Conservation (phyloP, 2,888 invertebrate genomes). For the Endotricha flammealis region DNA sequence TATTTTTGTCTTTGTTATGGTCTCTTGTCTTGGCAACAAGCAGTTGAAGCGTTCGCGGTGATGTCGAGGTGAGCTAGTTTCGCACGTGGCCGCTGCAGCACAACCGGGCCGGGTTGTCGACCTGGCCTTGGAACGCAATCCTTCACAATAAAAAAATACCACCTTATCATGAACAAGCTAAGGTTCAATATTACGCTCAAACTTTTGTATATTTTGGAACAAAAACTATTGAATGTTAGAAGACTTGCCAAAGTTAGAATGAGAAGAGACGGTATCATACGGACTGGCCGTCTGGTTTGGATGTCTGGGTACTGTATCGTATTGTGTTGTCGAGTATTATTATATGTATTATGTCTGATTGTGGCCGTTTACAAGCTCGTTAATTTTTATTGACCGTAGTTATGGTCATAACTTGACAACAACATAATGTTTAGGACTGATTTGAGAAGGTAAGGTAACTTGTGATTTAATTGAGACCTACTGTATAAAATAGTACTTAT, state of each 20-base stretch:
- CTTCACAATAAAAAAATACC: constrained; percentile 27
- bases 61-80: constrained; percentile 60
- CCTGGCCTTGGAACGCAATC: constrained; percentile 64
- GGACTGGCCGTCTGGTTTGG: not conserved
- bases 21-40: constrained; percentile 11
- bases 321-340: not conserved
- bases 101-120: constrained; percentile 63
- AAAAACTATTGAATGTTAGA: constrained; percentile 5
- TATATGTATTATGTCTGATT: too few relatives aligned
- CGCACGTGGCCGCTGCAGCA: constrained; percentile 57
- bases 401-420: constrained; percentile 6
- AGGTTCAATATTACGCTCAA: constrained; percentile 1
- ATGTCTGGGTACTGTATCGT: not conserved
- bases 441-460: too few relatives aligned
- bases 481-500: too few relatives aligned
- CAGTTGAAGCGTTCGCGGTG: constrained; percentile 23
- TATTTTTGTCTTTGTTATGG: too few relatives aligned
- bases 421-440: too few relatives aligned
- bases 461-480: too few relatives aligned
- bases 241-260: constrained; percentile 3
- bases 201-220: not conserved
- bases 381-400: constrained; percentile 11
- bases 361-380: constrained; percentile 4
- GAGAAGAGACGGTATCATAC: constrained; percentile 1
- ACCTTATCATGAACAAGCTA: constrained; percentile 23